Conservation (phyloP, 2,797 vertebrate species). For the Tenualosa ilisha region DNA sequence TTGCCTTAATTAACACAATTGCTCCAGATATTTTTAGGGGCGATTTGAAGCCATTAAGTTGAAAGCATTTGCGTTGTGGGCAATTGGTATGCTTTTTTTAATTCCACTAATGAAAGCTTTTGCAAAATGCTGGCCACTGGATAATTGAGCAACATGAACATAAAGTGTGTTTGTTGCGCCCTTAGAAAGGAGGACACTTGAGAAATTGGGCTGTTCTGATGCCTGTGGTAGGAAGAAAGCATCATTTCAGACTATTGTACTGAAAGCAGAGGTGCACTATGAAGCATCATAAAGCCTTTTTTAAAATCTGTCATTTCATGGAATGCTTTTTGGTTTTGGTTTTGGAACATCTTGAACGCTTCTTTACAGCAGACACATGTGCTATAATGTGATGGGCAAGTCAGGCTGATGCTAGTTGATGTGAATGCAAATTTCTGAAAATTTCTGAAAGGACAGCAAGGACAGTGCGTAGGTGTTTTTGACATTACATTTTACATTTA, state of each 20-base stretch:
- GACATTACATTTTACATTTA: no score
- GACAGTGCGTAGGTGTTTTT: no score
- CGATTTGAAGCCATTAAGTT: neutral
- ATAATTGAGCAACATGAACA: neutral
- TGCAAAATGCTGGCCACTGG: neutral
- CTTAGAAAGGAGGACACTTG: neutral
- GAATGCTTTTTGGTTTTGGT: no score
- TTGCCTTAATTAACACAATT: neutral
- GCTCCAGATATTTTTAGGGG: neutral
- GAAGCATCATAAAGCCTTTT: no score
- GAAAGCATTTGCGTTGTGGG: neutral
- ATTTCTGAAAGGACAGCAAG: no score
- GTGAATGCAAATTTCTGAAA: no score
- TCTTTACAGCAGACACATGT: no score
- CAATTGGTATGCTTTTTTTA: neutral
- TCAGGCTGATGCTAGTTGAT: no score
- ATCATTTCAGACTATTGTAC: neutral
- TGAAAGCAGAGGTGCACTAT: no score
- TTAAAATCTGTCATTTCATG: no score
- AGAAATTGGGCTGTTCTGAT: neutral
- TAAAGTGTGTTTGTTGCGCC: neutral
- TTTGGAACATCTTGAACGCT: no score
- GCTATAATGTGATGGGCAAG: no score
- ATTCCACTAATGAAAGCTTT: neutral
- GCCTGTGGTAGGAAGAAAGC: neutral